Evolutionary conservation across 37 sponge, comb jelly and placozoan genomes (phyloP).

Genomic region (Halisarca cf. caerulea): DNA sequence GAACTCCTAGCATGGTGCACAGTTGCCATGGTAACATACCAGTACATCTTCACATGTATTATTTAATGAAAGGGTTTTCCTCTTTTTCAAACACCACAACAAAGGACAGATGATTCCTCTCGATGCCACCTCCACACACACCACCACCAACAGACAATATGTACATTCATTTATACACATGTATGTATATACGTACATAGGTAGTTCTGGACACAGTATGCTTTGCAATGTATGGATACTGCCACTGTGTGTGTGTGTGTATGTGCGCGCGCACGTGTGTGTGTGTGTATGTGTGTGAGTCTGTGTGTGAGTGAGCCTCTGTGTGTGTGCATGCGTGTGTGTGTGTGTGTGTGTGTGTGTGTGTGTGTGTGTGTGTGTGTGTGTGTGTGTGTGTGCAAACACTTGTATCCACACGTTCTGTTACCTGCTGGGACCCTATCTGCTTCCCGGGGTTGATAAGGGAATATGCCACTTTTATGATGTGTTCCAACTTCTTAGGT

Average conservation of each 20-base stretch:
- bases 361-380: not conserved
- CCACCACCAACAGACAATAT: no score
- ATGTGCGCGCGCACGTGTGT: not conserved
- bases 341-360: constrained; percentile 12
- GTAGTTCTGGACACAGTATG: no score
- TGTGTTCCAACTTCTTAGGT: constrained; percentile 85
- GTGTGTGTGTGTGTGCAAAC: not conserved
- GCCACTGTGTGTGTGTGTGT: not conserved
- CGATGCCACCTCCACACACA: no score
- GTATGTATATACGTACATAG: no score
- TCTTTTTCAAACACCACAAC: no score
- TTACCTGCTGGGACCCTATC: not conserved
- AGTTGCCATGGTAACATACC: no score
- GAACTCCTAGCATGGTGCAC: constrained; percentile 59
- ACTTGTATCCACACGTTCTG: no score
- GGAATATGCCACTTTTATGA: constrained; percentile 72
- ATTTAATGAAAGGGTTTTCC: no score
- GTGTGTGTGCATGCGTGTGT: not conserved
- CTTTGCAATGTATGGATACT: no score
- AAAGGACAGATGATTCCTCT: no score
- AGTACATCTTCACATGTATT: no score
- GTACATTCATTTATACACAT: no score
- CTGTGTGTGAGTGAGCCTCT: not conserved
- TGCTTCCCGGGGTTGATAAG: constrained; percentile 38
- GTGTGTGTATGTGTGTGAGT: not conserved